Evolutionary conservation across 2,113 vertebrate species (phyloP), one percentile per base, ranked within the genome.

Genomic region (Pomatostomus ruficeps): DNA sequence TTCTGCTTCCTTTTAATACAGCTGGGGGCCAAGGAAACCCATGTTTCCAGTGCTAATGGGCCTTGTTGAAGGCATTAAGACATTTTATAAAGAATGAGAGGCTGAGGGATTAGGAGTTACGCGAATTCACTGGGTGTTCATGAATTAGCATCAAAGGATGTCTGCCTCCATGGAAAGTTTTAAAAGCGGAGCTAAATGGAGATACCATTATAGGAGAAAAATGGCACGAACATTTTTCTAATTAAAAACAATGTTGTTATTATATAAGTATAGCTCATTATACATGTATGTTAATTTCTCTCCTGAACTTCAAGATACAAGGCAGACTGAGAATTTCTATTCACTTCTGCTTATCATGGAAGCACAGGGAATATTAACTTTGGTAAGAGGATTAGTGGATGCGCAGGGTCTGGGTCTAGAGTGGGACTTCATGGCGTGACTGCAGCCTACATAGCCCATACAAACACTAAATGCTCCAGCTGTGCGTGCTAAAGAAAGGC

Each of bases 331-430:
- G 91, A 86, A 92, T 91, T 95, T 91, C 92, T 93, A 67, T 94
- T 95, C 94, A 88, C 12, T 77, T 43, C 48, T 63, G 79, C 91
- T 97, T 97, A 93, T 96, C 91, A 2, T 78, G n/a, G 79, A 93
- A 89, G 91, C 73, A 80, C 94, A 94, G 86, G 31, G 95, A 59
- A 91, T 95, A 95, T 94, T 96, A 92, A 86, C 83, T 94, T 96
- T 71, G 68, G 76, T 96, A 96, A 97, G 92, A 93, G 96, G 95
- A 96, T 97, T 96, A 97, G 76, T 10, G 4, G 29, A 79, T 94
- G 67, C 77, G 76, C 48, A 38, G 66, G 42, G 72, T 86, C 94
- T 82, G 38, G 59, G 83, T 95, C 86, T 86, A 43, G 48, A 84
- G 72, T 91, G 83, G 88, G 83, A 91, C 86, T 80, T 80, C 42